Base-by-base conservation (phyloP, 2,888 invertebrate genomes). In the Lumbricus terrestris region DNA sequence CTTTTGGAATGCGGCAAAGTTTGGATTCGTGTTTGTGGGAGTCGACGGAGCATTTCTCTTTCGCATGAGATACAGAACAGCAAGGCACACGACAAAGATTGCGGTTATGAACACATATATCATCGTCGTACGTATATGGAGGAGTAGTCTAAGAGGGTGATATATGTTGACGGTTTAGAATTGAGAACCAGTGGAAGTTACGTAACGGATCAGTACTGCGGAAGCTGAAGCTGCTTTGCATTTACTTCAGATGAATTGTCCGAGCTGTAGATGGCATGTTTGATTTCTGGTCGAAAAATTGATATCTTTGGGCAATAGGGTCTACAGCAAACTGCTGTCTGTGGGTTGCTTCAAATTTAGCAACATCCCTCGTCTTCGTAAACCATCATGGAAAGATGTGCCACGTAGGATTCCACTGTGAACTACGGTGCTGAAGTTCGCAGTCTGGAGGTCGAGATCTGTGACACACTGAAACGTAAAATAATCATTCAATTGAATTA, bases 1-100 rank as follows among this genome's bases (percentile, higher is more conserved):
- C 69, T 94, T 93, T 92, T 96, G 96, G 90, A 96, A 95, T 88
- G 94, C 93, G 40, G 94, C 92, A 91, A 96, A 96, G 91, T 95
- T 95, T 85, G 95, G 95, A 92, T 95, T 95, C 20, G 85, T 35
- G 33, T 85, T 85, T 85, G 37, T 34, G n/a, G 69, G 69, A n/a
- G 69, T 69, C 11, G 47, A 47, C 6, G 47, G 23, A 20, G 69
- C 69, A 69, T 69, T 69, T 69, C 29, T 69, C n/a, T 69, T 69
- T n/a, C n/a, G 69, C n/a, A n/a, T 11, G n/a, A n/a, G 69, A 69
- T 69, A 16, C 29, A 69, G 29, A 69, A 69, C 69, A n/a, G 69
- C 29, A 8, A 69, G n/a, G n/a, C 69, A 69, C 69, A 69, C 29
- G 8, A n/a, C 69, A n/a, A 69, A 69, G 69, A n/a, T 69, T 11